Base-by-base conservation (phyloP, 1,140 invertebrate genomes). In the Akabosia matsudoensis region DNA sequence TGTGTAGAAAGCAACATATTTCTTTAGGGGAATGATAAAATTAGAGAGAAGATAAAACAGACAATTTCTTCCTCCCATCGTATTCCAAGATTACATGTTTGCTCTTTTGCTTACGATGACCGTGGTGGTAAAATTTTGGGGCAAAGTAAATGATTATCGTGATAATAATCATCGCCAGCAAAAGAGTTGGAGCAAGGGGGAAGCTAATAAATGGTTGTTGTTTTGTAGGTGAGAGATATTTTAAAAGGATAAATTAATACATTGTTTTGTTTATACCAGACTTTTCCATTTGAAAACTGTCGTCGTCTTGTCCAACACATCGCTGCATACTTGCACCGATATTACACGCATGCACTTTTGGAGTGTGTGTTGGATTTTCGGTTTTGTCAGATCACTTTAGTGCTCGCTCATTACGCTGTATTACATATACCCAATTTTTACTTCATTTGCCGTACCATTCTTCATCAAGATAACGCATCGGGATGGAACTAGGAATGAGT, bases 261-360 rank as follows among this genome's bases (percentile, higher is more conserved):
- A 67, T 67, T 30, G 13, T 30, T 30, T 67, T 67, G 61, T 67
- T 30, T 67, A 30, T 67, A 67, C 61, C 13, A 67, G 61, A 31
- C 1, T 67, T 67, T 67, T 67, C 61, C 61, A 67, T 67, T 67
- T 67, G 61, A 67, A 67, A 67, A 30, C 61, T 67, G 61, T 67
- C 61, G n/a, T 67, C 61, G 31, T 67, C 24, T 7, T 30, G 26
- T 18, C 37, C 37, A 7, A 45, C 18, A 45, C 18, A 45, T 7
- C 37, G n/a, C 37, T 45, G 37, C 18, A 10, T 45, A 45, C 37
- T 18, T 45, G 18, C 18, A 45, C 18, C 7, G 7, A 18, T 45
- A 45, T 45, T n/a, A n/a, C n/a, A 45, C 18, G 37, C n/a, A n/a
- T n/a, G n/a, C n/a, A n/a, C n/a, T n/a, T n/a, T n/a, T n/a, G n/a